These are phyloP conservation scores for Brienomyrus brachyistius DNA, from an alignment of 2,113 vertebrate genomes.

Conservation along the genomic window DNA sequence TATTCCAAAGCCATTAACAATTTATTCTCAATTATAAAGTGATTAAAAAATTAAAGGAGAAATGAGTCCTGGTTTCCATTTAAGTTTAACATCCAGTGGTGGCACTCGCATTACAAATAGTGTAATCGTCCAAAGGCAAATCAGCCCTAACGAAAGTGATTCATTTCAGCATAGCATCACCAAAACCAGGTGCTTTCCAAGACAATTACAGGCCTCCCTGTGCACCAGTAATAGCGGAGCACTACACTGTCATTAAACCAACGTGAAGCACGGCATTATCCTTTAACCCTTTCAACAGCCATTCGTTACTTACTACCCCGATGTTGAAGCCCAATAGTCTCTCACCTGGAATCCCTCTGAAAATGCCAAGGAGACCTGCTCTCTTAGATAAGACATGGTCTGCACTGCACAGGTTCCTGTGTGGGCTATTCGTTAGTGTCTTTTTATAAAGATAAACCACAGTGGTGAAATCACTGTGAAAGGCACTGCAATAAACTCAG, in stretches of 20 bases:
- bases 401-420: background rate
- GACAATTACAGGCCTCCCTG: constrained; percentile 70
- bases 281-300: constrained; percentile 65
- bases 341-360: constrained; percentile 51
- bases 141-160: constrained; percentile 67
- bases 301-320: constrained; percentile 53
- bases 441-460: constrained; percentile 33
- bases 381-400: background rate
- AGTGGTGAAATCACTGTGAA: background rate
- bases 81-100: constrained; percentile 35
- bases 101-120: constrained; percentile 58
- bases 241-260: constrained; percentile 72
- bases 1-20: background rate
- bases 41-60: constrained; percentile 28
- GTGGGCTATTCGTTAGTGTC: constrained; percentile 23
- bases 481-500: background rate
- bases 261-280: constrained; percentile 62
- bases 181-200: constrained; percentile 79
- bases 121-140: constrained; percentile 67
- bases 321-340: constrained; percentile 58
- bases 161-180: constrained; percentile 72
- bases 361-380: constrained; percentile 33
- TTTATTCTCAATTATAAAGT: constrained; percentile 17
- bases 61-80: background rate
- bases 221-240: constrained; percentile 65